Evolutionary conservation across 2,113 vertebrate genomes (phyloP).

Genomic region (Pseudolaguvia tuberculata): DNA sequence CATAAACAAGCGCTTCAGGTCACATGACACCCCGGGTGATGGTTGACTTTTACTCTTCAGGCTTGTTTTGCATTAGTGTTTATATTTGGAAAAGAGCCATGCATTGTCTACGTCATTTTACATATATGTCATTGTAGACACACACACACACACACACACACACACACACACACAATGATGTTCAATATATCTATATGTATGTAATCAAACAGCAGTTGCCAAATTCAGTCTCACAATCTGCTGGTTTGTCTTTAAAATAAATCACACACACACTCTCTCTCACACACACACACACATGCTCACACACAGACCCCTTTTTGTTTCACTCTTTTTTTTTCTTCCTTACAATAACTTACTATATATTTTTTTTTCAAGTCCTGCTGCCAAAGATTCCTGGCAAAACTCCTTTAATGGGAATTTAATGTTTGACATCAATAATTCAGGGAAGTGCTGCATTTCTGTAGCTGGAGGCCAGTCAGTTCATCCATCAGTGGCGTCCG

Average conservation of each 20-base stretch:
- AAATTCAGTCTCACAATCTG: conserved; percentile 11
- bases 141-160: background rate
- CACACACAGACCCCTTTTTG: conserved; percentile 10
- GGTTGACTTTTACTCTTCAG: background rate
- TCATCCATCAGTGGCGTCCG: background rate
- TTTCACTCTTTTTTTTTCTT: background rate
- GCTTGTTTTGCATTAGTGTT: background rate
- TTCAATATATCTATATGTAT: background rate
- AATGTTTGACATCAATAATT: conserved; percentile 40
- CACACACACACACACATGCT: background rate
- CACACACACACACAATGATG: background rate
- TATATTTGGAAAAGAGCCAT: background rate
- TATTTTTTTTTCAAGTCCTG: conserved; percentile 14
- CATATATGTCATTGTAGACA: background rate
- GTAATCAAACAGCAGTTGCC: background rate
- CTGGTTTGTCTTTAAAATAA: conserved; percentile 12
- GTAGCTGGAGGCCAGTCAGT: conserved; percentile 11
- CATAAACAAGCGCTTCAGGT: background rate
- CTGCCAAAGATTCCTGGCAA: conserved; percentile 38
- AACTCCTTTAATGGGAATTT: conserved; percentile 41
- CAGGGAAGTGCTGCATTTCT: conserved; percentile 19
- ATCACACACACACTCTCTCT: background rate
- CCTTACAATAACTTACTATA: conserved; percentile 22
- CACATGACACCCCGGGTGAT: background rate
- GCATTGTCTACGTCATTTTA: background rate